A percentile compares a stretch with the other conserved stretches of the same genome.
These are phyloP conservation scores for Drosophila mettleri DNA, from an alignment of 2,888 invertebrate genomes.

Conservation along the genomic window DNA sequence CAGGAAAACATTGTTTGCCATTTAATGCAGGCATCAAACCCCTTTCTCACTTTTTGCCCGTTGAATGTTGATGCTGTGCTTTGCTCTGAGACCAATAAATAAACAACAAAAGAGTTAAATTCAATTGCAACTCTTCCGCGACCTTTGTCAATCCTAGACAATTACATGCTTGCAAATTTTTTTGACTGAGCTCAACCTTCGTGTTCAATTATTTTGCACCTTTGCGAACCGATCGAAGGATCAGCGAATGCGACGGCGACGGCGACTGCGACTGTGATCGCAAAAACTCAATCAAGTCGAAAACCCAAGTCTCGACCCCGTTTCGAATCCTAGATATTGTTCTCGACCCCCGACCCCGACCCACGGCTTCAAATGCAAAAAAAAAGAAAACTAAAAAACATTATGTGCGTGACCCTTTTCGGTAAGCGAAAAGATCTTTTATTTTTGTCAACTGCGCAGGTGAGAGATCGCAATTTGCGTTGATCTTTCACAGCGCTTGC, in stretches of 20 bases:
- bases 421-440: slow-evolving; percentile 37
- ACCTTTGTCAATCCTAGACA: slow-evolving; percentile 72
- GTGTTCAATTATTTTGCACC: slow-evolving; percentile 79
- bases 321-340: slow-evolving; percentile 33
- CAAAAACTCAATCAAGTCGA: slow-evolving; percentile 77
- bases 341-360: slow-evolving; percentile 53
- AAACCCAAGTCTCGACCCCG: slow-evolving; percentile 67
- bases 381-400: slow-evolving; percentile 11
- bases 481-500: slow-evolving; percentile 62
- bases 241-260: slow-evolving; percentile 25
- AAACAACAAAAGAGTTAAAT: slow-evolving; percentile 79
- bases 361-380: slow-evolving; percentile 62
- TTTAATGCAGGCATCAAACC: slow-evolving; percentile 66
- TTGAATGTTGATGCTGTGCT: slow-evolving; percentile 26
- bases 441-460: slow-evolving; percentile 73
- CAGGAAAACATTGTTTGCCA: slow-evolving; percentile 65
- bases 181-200: slow-evolving; percentile 54
- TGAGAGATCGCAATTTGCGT: slow-evolving; percentile 69
- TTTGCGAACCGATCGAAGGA: slow-evolving; percentile 69
- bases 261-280: slow-evolving; percentile 34
- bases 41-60: slow-evolving; percentile 40
- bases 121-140: slow-evolving; percentile 64
- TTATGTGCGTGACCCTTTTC: slow-evolving; percentile 59
- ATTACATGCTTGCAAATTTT: slow-evolving; percentile 84
- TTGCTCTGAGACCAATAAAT: slow-evolving; percentile 70